A percentile compares a stretch with the other conserved stretches of the same genome.
phyloP scores from a whole-genome alignment of 1,140 invertebrate species.

The Odontomachus brunneus region DNA sequence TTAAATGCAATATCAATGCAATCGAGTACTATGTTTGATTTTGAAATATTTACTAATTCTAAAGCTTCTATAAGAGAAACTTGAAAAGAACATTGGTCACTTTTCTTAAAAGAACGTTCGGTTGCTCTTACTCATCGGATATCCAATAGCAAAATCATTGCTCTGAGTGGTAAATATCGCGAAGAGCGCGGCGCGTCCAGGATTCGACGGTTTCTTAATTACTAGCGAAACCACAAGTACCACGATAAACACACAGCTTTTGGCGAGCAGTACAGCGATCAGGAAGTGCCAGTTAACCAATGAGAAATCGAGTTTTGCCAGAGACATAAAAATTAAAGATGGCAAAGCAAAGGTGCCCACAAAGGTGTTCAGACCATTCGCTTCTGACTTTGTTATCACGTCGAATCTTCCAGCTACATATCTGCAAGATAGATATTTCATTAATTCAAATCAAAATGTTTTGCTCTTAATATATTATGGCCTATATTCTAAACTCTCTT shows the following conservation, averaged over 20 bases:
- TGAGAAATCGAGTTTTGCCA: constrained; percentile 94
- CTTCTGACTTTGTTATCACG: constrained; percentile 93
- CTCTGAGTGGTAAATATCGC: constrained; percentile 98
- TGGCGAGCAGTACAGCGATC: constrained; percentile 93
- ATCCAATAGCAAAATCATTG: constrained; percentile 99
- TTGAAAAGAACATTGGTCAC: too few species aligned
- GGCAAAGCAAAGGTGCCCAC: constrained; percentile 97
- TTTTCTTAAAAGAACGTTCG: too few species aligned
- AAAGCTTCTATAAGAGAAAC: too few species aligned
- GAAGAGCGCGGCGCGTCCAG: constrained; percentile 94
- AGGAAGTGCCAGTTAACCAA: constrained; percentile 96
- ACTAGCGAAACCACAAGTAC: constrained; percentile 93
- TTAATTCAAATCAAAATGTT: constrained; percentile 12
- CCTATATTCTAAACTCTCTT: too few species aligned
- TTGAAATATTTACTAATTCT: too few species aligned
- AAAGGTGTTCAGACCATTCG: constrained; percentile 96
- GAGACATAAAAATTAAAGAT: constrained; percentile 95
- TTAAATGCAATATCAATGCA: too few species aligned
- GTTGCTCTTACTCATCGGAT: constrained; percentile 94
- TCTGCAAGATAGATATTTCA: constrained; percentile 85
- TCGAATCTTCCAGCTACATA: constrained; percentile 95
- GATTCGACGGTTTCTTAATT: constrained; percentile 91
- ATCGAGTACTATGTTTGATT: too few species aligned
- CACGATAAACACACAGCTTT: constrained; percentile 93
- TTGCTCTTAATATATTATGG: too few species aligned